phyloP scores from a whole-genome alignment of 2,888 invertebrate genomes.

The Sarcophaga rosellei region DNA sequence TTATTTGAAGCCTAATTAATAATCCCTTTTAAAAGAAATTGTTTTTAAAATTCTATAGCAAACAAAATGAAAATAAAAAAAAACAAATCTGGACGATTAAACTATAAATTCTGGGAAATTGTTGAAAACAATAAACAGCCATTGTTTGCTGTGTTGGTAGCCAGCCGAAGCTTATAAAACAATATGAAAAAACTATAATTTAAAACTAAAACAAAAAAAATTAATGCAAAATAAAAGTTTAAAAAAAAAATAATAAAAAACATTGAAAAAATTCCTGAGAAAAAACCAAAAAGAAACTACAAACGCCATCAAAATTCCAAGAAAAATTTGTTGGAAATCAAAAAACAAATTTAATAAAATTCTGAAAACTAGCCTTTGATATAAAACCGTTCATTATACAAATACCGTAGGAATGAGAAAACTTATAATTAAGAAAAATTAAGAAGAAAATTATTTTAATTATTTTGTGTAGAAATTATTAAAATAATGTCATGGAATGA shows the following conservation, averaged over 20 bases:
- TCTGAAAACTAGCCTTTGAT: conserved; percentile 32
- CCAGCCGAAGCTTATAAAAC: conserved; percentile 70
- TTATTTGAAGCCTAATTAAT: conserved; percentile 80
- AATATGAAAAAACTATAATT: conserved; percentile 44
- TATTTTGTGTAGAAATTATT: background rate
- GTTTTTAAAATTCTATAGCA: background rate
- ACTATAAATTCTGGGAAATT: conserved; percentile 82
- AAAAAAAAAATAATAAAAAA: background rate
- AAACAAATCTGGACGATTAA: conserved; percentile 67
- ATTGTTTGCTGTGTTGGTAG: conserved; percentile 72
- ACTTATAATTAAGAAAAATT: conserved; percentile 7
- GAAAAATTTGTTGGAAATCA: conserved; percentile 48
- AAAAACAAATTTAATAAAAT: background rate
- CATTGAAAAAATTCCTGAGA: conserved; percentile 26
- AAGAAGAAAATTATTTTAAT: background rate
- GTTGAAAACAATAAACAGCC: conserved; percentile 77
- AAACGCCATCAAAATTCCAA: conserved; percentile 53
- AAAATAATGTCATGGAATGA: too few relatives aligned
- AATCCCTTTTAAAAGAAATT: conserved; percentile 76
- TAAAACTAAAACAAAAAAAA: conserved; percentile 29
- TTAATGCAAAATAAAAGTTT: conserved; percentile 14
- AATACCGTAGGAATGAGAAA: background rate
- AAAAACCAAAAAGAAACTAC: conserved; percentile 25
- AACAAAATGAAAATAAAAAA: conserved; percentile 7
- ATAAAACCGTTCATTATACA: conserved; percentile 23